Evolutionary conservation across 2,113 vertebrate genomes (phyloP), one percentile per base, ranked within the genome.

Genomic region (Gymnarchus niloticus): DNA sequence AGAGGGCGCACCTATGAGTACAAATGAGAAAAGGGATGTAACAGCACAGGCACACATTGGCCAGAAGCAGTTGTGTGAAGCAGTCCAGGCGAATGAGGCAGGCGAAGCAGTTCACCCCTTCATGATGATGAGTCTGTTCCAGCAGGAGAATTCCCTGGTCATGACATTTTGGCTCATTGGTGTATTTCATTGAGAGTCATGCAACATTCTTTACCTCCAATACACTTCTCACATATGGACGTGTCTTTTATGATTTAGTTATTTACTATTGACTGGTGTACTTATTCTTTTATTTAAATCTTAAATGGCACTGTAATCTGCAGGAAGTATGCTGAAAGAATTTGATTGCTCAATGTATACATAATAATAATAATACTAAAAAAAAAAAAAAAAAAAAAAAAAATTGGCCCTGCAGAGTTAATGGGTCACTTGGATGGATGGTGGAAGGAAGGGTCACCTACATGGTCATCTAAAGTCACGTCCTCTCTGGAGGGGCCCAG

Each of bases 391-490:
- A n/a, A n/a, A n/a, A n/a, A n/a, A n/a, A n/a, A n/a, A n/a, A n/a
- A n/a, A n/a, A n/a, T n/a, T n/a, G n/a, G n/a, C n/a, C n/a, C n/a
- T n/a, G n/a, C n/a, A n/a, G n/a, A n/a, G n/a, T n/a, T n/a, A n/a
- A n/a, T n/a, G n/a, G n/a, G n/a, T n/a, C n/a, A n/a, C n/a, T 4
- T 37, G 56, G 65, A 8, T 44, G 8, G 46, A 41, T 25, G 46
- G 48, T 0, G 2, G 7, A 23, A 83, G 25, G 7, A 2, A 28
- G 21, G 41, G 0, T 25, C 19, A 96, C 97, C 96, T 91, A 99
- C 98, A 0, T 99, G 98, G 85, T 99, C 98, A 89, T 99, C 97
- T 92, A 99, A 93, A 0, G 98, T 99, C 81, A 99, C 98, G 6
- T 99, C 98, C 91, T 99, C 98, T 91, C 98, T 95, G 91, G 95